A percentile compares a stretch with the other conserved stretches of the same genome.
Evolutionary conservation across 2,888 invertebrate genomes (phyloP).

Genomic region (Brachylomia viminalis): DNA sequence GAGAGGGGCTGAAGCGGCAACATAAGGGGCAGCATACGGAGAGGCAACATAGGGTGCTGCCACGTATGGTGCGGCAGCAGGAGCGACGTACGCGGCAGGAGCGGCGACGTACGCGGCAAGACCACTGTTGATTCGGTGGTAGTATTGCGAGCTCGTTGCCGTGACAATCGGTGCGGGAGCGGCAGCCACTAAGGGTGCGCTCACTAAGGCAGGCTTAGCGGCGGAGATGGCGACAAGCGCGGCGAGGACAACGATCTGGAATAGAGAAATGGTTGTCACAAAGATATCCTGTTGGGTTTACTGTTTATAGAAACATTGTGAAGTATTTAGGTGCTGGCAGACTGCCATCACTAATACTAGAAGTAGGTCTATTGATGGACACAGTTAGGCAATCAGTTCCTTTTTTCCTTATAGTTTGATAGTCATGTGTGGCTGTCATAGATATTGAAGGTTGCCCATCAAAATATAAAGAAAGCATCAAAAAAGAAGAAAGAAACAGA

Average conservation of each 20-base stretch:
- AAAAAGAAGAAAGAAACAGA: background rate
- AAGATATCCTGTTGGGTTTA: background rate
- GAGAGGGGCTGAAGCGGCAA: constrained; percentile 68
- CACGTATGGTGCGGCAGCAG: constrained; percentile 77
- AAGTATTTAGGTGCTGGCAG: background rate
- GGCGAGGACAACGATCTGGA: constrained; percentile 81
- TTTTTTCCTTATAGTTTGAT: constrained; percentile 3
- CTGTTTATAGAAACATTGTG: background rate
- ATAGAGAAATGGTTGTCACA: constrained; percentile 13
- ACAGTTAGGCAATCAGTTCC: background rate
- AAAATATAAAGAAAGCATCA: no score
- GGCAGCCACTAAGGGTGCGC: constrained; percentile 81
- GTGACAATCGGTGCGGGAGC: constrained; percentile 90
- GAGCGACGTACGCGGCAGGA: constrained; percentile 80
- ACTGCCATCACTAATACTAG: background rate
- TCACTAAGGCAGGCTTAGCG: constrained; percentile 82
- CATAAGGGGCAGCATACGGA: constrained; percentile 70
- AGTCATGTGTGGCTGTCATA: background rate
- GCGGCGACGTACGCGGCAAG: constrained; percentile 86
- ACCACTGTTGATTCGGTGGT: constrained; percentile 92
- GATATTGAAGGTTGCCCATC: background rate
- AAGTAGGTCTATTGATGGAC: background rate
- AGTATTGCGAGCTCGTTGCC: constrained; percentile 92
- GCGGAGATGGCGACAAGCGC: constrained; percentile 82
- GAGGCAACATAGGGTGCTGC: constrained; percentile 65